A percentile compares a stretch with the other conserved stretches of the same genome.
Conservation (phyloP, 2,888 invertebrate species). For the Phasia obesa region DNA sequence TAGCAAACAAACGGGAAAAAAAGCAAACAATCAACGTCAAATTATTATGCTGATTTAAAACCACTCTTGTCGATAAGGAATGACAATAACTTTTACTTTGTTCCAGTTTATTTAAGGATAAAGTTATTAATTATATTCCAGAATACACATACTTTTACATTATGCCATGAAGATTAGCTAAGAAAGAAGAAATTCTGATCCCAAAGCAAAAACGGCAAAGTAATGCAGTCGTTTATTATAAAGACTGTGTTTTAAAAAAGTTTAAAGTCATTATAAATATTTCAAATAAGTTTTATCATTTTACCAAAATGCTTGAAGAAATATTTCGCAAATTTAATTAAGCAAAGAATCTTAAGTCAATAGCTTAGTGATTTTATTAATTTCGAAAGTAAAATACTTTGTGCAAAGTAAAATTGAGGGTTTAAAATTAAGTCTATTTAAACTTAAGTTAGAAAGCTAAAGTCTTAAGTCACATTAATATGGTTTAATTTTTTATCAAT, state of each 20-base stretch:
- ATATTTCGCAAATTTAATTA: conserved; percentile 1
- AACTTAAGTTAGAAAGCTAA: too few relatives aligned
- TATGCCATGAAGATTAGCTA: conserved; percentile 36
- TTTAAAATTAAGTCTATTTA: too few relatives aligned
- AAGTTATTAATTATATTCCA: conserved; percentile 52
- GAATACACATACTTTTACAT: conserved; percentile 23
- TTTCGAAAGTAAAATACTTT: not conserved
- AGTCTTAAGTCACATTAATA: too few relatives aligned
- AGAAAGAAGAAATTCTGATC: conserved; percentile 23
- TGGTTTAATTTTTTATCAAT: too few relatives aligned
- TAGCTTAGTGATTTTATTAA: conserved; percentile 14
- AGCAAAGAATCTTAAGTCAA: not conserved
- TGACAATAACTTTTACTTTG: conserved; percentile 58
- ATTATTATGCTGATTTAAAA: conserved; percentile 66
- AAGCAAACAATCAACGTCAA: conserved; percentile 37
- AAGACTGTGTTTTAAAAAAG: conserved; percentile 1
- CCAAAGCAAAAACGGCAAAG: conserved; percentile 6
- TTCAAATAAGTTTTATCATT: conserved; percentile 29
- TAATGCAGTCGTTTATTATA: conserved; percentile 27
- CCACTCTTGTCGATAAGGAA: conserved; percentile 58
- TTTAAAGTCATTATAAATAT: conserved; percentile 35
- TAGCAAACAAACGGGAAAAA: not conserved
- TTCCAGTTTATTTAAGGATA: conserved; percentile 43
- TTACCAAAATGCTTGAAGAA: conserved; percentile 1
- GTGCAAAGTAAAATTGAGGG: too few relatives aligned